Evolutionary conservation across 2,888 invertebrate species (phyloP).

Genomic region (Phytoseiulus persimilis): DNA sequence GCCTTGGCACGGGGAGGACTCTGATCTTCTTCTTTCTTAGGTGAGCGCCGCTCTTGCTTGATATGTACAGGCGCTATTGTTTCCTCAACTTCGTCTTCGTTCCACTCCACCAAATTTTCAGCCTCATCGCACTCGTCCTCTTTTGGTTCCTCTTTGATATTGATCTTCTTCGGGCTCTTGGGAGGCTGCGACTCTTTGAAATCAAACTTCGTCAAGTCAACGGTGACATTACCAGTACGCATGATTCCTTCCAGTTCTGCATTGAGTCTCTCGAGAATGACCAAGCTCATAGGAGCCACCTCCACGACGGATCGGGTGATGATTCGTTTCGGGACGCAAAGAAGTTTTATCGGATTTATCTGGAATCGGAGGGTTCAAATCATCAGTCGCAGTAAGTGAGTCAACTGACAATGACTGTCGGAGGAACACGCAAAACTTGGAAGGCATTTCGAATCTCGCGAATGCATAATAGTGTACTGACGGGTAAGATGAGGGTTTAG

Average conservation of each 20-base stretch:
- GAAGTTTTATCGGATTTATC: not conserved
- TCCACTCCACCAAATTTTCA: not conserved
- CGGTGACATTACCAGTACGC: not conserved
- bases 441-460: no score
- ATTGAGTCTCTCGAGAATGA: not conserved
- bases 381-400: not conserved
- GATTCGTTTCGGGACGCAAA: slow-evolving; percentile 10
- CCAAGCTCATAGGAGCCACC: not conserved
- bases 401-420: no score
- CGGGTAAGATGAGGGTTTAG: no score
- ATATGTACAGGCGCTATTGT: not conserved
- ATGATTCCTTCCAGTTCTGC: not conserved
- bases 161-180: not conserved
- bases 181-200: not conserved
- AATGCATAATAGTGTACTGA: no score
- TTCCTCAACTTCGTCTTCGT: not conserved
- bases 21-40: not conserved
- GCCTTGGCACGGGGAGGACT: not conserved
- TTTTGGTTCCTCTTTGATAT: not conserved
- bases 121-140: not conserved
- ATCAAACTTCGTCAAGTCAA: not conserved
- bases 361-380: not conserved
- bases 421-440: no score
- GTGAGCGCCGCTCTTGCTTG: not conserved
- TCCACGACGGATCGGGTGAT: not conserved